Evolutionary conservation across 2,888 invertebrate species (phyloP), one percentile per base, ranked within the genome.

Genomic region (Cheilosia vulpina): DNA sequence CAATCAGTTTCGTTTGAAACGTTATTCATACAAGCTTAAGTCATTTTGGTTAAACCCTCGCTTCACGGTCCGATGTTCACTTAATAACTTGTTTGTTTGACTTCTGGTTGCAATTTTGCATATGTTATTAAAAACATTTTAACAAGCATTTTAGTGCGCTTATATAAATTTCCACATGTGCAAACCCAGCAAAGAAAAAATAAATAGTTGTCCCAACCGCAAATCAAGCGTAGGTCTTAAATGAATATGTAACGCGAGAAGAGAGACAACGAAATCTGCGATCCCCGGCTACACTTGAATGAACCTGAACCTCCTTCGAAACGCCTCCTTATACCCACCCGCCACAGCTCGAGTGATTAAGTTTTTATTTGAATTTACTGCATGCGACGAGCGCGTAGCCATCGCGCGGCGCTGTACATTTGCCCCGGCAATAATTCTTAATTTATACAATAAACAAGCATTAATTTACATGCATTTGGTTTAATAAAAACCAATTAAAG

Each of bases 401-500:
- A 75, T 65, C 41, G 75, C 55, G 57, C 62, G 60, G 47, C 60
- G 55, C 58, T 60, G 66, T 76, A 72, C 76, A 81, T 81, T 85
- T 63, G 62, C 41, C 68, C 52, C 58, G 52, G 76, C 81, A 76
- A 81, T 85, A 85, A 81, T 85, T 85, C 81, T 85, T 81, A 85
- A 85, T 85, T 85, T 81, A 81, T 85, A 66, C 72, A 76, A 85
- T 85, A 85, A 85, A 85, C 76, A 85, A 76, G 81, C 85, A 81
- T 81, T 81, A 85, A 85, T 85, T 81, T 81, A 85, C 85, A 81
- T 81, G 76, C 85, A 85, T 85, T 85, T 62, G 85, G 81, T 53
- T 81, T 85, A 85, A 85, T 85, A 85, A 85, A 85, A 85, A 85
- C 81, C 85, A 85, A 85, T 85, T 85, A 85, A 85, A 76, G 76